These are phyloP conservation scores for Anabacerthia variegaticeps DNA, from an alignment of 2,797 vertebrate genomes.

Conservation along the genomic window DNA sequence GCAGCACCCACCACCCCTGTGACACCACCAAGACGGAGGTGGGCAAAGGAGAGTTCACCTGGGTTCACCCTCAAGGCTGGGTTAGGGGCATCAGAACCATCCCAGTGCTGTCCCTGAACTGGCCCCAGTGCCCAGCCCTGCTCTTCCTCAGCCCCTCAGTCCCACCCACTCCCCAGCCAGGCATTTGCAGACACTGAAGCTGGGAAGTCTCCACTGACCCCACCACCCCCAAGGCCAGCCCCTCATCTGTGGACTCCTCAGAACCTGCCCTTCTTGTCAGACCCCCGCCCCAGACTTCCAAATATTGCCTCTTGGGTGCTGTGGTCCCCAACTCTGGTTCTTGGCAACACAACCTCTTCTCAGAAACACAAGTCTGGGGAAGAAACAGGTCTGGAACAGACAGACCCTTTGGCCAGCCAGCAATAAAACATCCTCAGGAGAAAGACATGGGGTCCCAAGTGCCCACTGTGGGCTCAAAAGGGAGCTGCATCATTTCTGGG, in stretches of 20 bases:
- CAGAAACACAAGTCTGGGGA: not conserved
- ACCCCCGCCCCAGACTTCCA: not conserved
- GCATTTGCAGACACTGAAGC: not conserved
- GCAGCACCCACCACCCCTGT: not conserved
- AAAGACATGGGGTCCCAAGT: not conserved
- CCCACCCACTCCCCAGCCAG: not conserved
- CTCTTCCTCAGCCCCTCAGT: not conserved
- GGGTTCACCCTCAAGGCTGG: not conserved
- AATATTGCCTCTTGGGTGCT: not conserved
- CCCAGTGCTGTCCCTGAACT: not conserved
- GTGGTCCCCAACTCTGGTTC: not conserved
- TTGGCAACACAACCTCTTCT: not conserved
- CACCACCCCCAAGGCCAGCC: not conserved
- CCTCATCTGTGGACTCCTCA: not conserved
- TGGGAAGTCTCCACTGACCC: not conserved
- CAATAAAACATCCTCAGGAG: not conserved
- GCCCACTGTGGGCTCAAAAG: not conserved
- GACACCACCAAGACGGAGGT: not conserved
- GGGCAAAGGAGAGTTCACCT: not conserved
- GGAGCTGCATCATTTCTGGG: not conserved
- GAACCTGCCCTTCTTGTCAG: not conserved
- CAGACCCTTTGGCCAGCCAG: not conserved
- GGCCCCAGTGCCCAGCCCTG: not conserved
- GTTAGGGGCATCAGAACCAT: not conserved
- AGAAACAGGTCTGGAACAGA: not conserved